Evolutionary conservation across 2,797 vertebrate species (phyloP), one percentile per base, ranked within the genome.

Genomic region (Lagodon rhomboides): DNA sequence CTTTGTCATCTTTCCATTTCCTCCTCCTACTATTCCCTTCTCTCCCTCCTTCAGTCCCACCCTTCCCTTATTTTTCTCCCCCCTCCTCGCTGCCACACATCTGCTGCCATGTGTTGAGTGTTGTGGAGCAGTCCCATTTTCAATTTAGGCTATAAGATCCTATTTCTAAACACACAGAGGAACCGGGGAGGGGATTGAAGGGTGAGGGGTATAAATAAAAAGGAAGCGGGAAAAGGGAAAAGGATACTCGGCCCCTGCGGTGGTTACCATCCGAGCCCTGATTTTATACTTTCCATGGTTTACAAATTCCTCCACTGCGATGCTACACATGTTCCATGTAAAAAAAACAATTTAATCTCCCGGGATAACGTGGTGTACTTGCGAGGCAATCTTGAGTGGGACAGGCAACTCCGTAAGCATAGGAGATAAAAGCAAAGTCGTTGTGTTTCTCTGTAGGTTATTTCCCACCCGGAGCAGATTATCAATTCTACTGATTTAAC

Each of bases 31-130:
- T 44, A 41, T 65, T 79, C 59, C 65, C 62, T 12, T 70, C 63
- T 63, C 56, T 60, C 41, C 46, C 75, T 62, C 74, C 66, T 64
- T 65, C 18, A 3, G 27, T 73, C 56, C 59, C 63, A 50, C 51
- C 74, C 54, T 63, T 63, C 65, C 74, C 54, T 54, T 66, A 63
- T 55, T 66, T 30, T 68, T 9, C 30, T 64, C 30, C 18, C 25
- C 20, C 25, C 54, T 69, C 13, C 30, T 6, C 46, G 59, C 72
- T 81, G 68, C 81, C 56, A 84, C 86, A 88, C 90, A 92, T 93
- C 90, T 92, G 92, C 87, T 87, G 87, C 87, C 85, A 90, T 92
- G 87, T 91, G 93, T 89, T 90, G 89, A 90, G 90, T 80, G 79
- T 81, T 87, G 75, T 54, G 54, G 65, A 83, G 79, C 83, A 79